Evolutionary conservation across 35 echinoderm and acorn worm species (phyloP).

Genomic region (Nesometra sesokonis): DNA sequence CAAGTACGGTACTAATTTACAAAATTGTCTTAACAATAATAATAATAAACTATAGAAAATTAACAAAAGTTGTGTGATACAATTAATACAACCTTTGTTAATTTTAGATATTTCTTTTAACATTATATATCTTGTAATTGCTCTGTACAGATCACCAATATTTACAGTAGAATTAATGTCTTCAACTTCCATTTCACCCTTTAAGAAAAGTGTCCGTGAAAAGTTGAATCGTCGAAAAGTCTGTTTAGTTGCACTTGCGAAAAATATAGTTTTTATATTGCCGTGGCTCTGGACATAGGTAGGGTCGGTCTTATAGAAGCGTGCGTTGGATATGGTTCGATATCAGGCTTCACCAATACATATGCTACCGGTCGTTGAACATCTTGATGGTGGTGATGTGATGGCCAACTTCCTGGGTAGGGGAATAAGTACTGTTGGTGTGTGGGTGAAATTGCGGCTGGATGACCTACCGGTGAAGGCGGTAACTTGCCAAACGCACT

Average conservation of each 20-base stretch:
- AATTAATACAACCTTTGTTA: neutral
- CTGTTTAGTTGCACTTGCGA: neutral
- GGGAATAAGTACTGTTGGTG: slow-evolving; percentile 94
- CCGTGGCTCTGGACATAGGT: slow-evolving; percentile 43
- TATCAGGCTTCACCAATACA: slow-evolving; percentile 91
- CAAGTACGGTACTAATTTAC: neutral
- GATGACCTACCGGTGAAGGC: slow-evolving; percentile 33
- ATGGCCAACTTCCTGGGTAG: slow-evolving; percentile 63
- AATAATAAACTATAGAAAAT: neutral
- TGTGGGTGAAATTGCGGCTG: slow-evolving; percentile 26
- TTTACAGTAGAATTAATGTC: neutral
- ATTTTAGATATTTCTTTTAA: neutral
- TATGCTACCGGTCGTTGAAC: slow-evolving; percentile 94
- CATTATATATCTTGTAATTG: neutral
- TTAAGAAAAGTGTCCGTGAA: neutral
- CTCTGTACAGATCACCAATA: neutral
- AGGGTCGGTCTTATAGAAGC: slow-evolving; percentile 64
- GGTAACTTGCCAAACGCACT: slow-evolving; percentile 83
- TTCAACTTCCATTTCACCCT: neutral
- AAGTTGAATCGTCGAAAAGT: neutral
- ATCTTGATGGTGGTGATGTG: slow-evolving; percentile 31
- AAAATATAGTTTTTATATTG: neutral
- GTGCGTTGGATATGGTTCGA: slow-evolving; percentile 81
- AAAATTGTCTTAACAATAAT: neutral
- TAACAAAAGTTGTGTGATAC: neutral